Conservation (phyloP, 1,140 invertebrate genomes). For the Triops cancriformis region DNA sequence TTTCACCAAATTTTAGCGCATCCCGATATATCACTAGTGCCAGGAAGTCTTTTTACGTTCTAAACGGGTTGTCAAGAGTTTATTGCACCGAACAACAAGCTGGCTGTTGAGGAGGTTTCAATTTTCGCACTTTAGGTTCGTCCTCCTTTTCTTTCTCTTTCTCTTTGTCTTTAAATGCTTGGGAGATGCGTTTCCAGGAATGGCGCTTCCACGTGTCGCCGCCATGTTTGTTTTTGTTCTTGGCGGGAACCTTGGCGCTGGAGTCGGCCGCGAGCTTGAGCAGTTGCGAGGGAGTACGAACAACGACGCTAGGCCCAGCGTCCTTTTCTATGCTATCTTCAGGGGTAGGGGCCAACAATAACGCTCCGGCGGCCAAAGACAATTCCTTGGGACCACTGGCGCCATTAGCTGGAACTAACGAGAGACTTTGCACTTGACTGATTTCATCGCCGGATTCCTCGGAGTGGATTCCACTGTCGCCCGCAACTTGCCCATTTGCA, state of each 20-base stretch:
- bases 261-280: background rate
- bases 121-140: background rate
- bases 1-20: background rate
- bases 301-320: background rate
- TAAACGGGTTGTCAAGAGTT: background rate
- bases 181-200: conserved; percentile 5
- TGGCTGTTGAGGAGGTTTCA: background rate
- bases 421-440: conserved; percentile 7
- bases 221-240: background rate
- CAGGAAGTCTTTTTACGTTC: background rate
- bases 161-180: background rate
- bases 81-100: conserved; percentile 13
- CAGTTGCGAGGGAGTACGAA: conserved; percentile 3
- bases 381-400: background rate
- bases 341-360: background rate
- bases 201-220: conserved; percentile 11
- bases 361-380: background rate
- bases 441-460: conserved; percentile 19
- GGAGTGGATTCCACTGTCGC: conserved; percentile 19
- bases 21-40: background rate
- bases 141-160: background rate
- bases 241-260: background rate
- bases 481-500: background rate
- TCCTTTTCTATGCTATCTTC: background rate
- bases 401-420: background rate